A percentile compares a stretch with the other conserved stretches of the same genome.
These are phyloP conservation scores for Xiphophorus birchmanni DNA, from an alignment of 2,797 vertebrate species.

Conservation along the genomic window DNA sequence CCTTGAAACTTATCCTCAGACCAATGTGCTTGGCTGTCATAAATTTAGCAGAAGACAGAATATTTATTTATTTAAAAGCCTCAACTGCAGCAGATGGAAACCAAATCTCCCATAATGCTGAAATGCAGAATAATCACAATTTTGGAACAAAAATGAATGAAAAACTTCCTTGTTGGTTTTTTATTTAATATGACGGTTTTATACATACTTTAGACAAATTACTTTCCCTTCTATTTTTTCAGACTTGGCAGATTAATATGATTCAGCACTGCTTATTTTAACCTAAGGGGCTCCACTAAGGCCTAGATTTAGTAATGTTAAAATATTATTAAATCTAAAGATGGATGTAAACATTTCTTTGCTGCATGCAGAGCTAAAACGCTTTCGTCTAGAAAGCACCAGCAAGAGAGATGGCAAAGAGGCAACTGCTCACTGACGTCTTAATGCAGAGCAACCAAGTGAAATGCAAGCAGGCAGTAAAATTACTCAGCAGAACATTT, in stretches of 20 bases:
- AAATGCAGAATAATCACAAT: not conserved
- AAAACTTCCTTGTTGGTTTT: not conserved
- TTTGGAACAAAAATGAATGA: not conserved
- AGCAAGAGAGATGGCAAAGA: slow-evolving; percentile 28
- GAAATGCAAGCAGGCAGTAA: slow-evolving; percentile 55
- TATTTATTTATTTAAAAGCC: slow-evolving; percentile 7
- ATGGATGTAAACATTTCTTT: slow-evolving; percentile 45
- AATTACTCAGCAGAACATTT: slow-evolving; percentile 42
- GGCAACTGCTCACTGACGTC: slow-evolving; percentile 27
- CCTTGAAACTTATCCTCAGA: not conserved
- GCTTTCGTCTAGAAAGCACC: slow-evolving; percentile 50
- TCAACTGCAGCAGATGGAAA: not conserved
- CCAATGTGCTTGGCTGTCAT: not conserved
- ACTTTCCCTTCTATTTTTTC: not conserved
- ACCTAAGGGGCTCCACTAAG: slow-evolving; percentile 1
- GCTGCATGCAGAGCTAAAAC: slow-evolving; percentile 64
- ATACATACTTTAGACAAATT: slow-evolving; percentile 6
- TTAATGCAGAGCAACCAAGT: slow-evolving; percentile 34
- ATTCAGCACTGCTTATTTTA: slow-evolving; percentile 9
- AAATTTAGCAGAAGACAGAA: not conserved
- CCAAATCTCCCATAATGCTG: not conserved
- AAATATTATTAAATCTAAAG: slow-evolving; percentile 50
- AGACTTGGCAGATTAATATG: not conserved
- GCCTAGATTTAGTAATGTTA: slow-evolving; percentile 47
- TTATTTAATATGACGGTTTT: slow-evolving; percentile 17